Conservation (phyloP, 2,797 vertebrate genomes). For the Hoplostethus atlanticus region DNA sequence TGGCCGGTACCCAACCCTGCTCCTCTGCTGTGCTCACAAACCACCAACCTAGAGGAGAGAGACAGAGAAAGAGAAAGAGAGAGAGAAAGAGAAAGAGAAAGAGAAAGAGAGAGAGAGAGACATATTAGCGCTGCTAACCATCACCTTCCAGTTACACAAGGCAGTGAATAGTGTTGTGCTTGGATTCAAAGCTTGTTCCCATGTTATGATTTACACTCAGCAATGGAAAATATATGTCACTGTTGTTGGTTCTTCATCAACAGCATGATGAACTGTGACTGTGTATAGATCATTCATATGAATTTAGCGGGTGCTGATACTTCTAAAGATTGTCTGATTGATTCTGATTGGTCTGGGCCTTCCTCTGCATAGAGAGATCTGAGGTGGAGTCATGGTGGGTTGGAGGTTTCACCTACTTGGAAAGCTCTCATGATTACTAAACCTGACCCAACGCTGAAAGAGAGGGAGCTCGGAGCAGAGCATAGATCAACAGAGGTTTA, state of each 20-base stretch:
- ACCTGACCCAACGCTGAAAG: conserved; percentile 24
- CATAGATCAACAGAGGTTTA: background rate
- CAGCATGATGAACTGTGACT: conserved; percentile 4
- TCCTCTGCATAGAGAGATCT: conserved; percentile 17
- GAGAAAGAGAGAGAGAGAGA: conserved; percentile 17
- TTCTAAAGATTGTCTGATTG: background rate
- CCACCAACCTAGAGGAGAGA: conserved; percentile 91
- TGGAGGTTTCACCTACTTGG: conserved; percentile 39
- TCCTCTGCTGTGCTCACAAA: conserved; percentile 97
- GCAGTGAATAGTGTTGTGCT: background rate
- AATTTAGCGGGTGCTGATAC: conserved; percentile 4
- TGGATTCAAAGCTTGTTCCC: conserved; percentile 20
- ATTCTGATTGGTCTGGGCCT: background rate
- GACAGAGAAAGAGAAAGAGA: conserved; percentile 6
- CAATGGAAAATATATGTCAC: conserved; percentile 24
- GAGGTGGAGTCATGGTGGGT: background rate
- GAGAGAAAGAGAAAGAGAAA: conserved; percentile 18
- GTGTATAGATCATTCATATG: too few species aligned
- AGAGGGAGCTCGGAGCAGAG: background rate
- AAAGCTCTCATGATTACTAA: conserved; percentile 31
- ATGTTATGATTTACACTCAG: conserved; percentile 15
- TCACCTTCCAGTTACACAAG: background rate
- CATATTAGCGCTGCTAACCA: conserved; percentile 9
- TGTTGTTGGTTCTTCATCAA: conserved; percentile 1
- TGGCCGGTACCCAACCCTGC: conserved; percentile 98